Evolutionary conservation across 92 coral and sea anemone genomes (phyloP).

Genomic region (Phenganax subtilis): DNA sequence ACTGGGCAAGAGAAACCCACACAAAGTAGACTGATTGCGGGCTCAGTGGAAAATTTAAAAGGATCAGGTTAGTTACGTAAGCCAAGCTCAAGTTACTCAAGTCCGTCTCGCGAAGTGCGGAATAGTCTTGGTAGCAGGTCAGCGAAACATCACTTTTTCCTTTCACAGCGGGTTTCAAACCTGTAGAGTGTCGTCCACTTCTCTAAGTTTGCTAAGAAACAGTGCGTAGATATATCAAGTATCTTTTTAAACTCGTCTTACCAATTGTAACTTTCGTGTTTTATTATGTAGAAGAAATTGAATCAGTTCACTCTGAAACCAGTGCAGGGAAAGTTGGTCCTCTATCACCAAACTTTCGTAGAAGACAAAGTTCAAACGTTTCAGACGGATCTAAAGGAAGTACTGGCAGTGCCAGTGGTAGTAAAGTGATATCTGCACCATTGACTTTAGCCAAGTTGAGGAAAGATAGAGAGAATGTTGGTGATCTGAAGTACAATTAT

Average conservation of each 20-base stretch:
- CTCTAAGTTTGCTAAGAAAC: neutral
- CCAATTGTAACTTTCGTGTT: neutral
- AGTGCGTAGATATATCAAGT: neutral
- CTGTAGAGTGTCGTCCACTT: no score
- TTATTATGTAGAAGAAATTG: conserved; percentile 31
- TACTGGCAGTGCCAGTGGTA: conserved; percentile 20
- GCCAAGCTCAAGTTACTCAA: neutral
- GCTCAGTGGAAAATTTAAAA: conserved; percentile 33
- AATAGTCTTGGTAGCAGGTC: no score
- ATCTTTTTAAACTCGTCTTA: neutral
- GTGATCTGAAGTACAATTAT: conserved; percentile 23
- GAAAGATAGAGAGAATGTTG: conserved; percentile 18
- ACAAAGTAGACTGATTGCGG: neutral
- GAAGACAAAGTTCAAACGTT: conserved; percentile 34
- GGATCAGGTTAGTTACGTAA: conserved; percentile 12
- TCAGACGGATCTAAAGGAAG: conserved; percentile 40
- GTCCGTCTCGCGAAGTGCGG: neutral
- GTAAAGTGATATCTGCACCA: neutral
- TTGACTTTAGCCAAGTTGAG: conserved; percentile 33
- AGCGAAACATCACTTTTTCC: no score
- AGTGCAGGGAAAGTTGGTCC: conserved; percentile 34
- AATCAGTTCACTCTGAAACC: conserved; percentile 23
- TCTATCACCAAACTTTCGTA: conserved; percentile 19
- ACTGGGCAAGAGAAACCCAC: conserved; percentile 14
- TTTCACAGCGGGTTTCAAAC: no score